Base-by-base conservation (phyloP, 2,113 vertebrate genomes). In the Oenanthe melanoleuca region DNA sequence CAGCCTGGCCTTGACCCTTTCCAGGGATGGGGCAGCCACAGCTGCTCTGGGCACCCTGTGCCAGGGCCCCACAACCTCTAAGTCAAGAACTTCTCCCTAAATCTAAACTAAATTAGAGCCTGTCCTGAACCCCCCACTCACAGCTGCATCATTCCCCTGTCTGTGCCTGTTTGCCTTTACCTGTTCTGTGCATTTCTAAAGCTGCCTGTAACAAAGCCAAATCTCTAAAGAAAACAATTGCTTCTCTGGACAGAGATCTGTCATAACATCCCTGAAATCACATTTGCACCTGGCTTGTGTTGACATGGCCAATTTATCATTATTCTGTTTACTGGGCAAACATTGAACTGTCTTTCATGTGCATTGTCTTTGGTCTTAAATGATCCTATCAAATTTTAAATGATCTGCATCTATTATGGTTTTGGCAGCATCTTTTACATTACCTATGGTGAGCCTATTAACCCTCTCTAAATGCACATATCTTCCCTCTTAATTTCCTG, bases 231-330 rank as follows among this genome's bases (percentile, higher is more conserved):
- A 59, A 93, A 96, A 45, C 56, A 74, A 71, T 91, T 88, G 23
- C 29, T 85, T 82, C 72, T 83, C 69, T 37, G 73, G 72, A 60
- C 38, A 50, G 75, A 67, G 66, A 37, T 26, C 71, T 95, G 87
- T 92, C 92, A 80, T 73, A 34, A 2, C 55, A 50, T 80, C 47
- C 33, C 37, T 80, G 50, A 77, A 88, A 92, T 63, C 34, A 8
- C 47, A 24, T 89, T 89, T 91, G 78, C 60, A 81, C 80, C 77
- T 40, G 81, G 64, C 21, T 71, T 89, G 72, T 31, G 63, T 80
- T 80, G 80, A 92, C 92, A 81, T 33, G 45, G n/a, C 80, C 56
- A 61, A 87, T 97, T 88, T 64, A 89, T 96, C 93, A 86, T 86
- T 74, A 87, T 94, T 94, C 81, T 75, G 57, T 95, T 94, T 92